Conservation (phyloP, 1,140 invertebrate genomes). For the Araneus ventricosus region DNA sequence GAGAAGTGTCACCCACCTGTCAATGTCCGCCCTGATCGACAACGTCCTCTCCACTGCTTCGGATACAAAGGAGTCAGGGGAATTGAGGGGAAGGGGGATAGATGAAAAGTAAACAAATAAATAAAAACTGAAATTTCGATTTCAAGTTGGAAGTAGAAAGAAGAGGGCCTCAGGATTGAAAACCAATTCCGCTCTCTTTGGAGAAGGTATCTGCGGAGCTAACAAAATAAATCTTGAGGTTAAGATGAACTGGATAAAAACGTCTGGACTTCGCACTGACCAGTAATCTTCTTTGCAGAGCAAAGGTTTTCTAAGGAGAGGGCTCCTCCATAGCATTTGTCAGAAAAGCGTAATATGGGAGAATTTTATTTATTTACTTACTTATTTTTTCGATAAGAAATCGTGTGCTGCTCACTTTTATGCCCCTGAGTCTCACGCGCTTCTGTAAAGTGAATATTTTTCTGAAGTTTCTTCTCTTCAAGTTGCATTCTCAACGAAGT, state of each 20-base stretch:
- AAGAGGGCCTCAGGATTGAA: constrained; percentile 41
- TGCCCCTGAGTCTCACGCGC: background rate
- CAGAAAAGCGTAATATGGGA: too few relatives aligned
- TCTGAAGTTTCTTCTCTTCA: too few relatives aligned
- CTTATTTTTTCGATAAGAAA: too few relatives aligned
- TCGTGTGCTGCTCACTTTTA: background rate
- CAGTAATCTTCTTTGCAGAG: background rate
- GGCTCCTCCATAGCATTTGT: background rate
- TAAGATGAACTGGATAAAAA: constrained; percentile 46
- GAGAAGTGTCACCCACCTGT: constrained; percentile 59
- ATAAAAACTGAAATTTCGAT: constrained; percentile 17
- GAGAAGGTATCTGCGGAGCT: constrained; percentile 48
- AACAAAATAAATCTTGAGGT: constrained; percentile 64
- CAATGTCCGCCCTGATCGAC: constrained; percentile 45
- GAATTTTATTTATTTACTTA: too few relatives aligned
- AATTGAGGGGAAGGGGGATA: background rate
- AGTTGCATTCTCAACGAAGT: too few relatives aligned
- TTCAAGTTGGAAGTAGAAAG: background rate
- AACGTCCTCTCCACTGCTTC: background rate
- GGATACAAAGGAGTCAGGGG: background rate
- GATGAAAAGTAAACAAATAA: constrained; percentile 46
- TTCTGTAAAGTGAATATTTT: background rate
- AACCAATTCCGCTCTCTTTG: constrained; percentile 57
- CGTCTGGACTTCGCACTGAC: background rate
- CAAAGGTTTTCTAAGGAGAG: background rate